Evolutionary conservation across 2,888 invertebrate genomes (phyloP), one percentile per base, ranked within the genome.

Genomic region (Spisula solida): DNA sequence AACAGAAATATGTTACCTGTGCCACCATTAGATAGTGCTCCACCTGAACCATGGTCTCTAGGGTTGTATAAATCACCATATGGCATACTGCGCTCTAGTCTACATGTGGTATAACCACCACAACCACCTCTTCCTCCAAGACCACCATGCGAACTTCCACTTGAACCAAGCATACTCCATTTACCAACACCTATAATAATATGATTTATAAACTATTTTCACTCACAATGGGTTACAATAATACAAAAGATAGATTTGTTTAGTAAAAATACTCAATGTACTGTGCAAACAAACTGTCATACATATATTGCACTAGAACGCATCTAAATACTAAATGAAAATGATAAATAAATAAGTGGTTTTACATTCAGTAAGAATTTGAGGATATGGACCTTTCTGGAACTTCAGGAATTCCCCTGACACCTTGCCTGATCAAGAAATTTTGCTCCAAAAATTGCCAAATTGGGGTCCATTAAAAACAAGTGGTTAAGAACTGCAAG

Each of bases 81-180:
- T 8, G 95, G 94, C 18, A 81, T 29, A 75, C 89, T 92, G 60
- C 94, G 92, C 25, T 88, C 87, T 1, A 95, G 92, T 60, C 93
- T 90, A 86, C 95, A 95, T 5, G 95, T 92, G 20, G 93, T 87
- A 60, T 88, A 93, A n/a, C 93, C 92, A 12, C 88, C 93, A 88
- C 95, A 95, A 25, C 88, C 93, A 16, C 95, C 94, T 12, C 94
- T 90, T 0, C 95, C 95, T 29, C 95, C 95, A 48, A 93, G 75
- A 14, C 95, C 95, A 12, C 94, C 95, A 86, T 94, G 94, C 18
- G 94, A 94, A 10, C 93, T 95, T 10, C 94, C 95, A 88, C 94
- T 94, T 29, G 89, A 85, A 16, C 94, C 95, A 34, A 92, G 92
- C 4, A 88, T 90, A 87, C 93, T 92, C 81, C 85, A 85, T 34